Conservation (phyloP, 2,888 invertebrate species). For the Hymenopus coronatus region DNA sequence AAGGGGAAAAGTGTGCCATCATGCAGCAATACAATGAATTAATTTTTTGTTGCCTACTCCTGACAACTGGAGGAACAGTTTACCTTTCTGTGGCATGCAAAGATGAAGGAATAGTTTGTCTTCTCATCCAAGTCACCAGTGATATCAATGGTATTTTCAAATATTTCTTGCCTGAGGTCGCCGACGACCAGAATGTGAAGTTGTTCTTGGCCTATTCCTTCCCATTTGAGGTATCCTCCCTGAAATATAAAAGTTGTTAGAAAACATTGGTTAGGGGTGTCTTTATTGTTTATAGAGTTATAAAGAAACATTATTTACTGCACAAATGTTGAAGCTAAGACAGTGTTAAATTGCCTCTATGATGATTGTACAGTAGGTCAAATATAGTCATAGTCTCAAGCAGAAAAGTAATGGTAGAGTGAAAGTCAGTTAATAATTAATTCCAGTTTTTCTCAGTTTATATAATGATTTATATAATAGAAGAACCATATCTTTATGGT, state of each 20-base stretch:
- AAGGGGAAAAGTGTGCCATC: not conserved
- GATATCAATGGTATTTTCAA: not conserved
- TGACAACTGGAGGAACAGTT: not conserved
- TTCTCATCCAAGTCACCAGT: not conserved
- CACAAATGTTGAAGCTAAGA: no score
- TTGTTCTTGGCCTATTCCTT: conserved; percentile 25
- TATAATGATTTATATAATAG: no score
- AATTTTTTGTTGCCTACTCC: not conserved
- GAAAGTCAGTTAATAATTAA: no score
- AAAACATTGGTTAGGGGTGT: not conserved
- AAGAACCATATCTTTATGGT: no score
- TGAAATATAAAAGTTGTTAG: not conserved
- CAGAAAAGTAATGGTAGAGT: no score
- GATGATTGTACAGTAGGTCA: no score
- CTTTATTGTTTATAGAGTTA: no score
- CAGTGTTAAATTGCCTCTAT: no score
- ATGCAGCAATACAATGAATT: not conserved
- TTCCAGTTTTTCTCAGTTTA: no score
- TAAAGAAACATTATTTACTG: no score
- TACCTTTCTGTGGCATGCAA: not conserved
- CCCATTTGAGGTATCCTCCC: conserved; percentile 35
- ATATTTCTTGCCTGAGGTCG: conserved; percentile 23
- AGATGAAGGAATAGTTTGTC: not conserved
- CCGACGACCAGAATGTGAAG: conserved; percentile 16
- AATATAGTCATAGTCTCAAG: no score